Percentiles rank a stretch among this genome's conserved stretches.
phyloP scores from a whole-genome alignment of 2,113 vertebrate genomes.

The Emydocephalus ijimae region DNA sequence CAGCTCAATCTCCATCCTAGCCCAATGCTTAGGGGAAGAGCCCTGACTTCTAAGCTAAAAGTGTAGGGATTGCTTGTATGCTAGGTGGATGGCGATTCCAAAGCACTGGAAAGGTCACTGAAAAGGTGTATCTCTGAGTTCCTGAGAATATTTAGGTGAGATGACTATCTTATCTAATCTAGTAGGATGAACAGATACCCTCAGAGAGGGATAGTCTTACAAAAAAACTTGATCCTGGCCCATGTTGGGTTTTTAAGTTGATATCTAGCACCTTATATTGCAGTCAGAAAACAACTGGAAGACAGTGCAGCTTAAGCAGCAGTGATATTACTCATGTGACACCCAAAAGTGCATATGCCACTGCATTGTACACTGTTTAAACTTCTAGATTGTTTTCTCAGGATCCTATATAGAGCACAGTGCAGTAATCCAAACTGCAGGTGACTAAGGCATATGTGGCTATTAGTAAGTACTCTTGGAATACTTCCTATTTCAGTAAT shows the following conservation, averaged over 20 bases:
- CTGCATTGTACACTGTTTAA: background rate
- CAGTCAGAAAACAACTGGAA: background rate
- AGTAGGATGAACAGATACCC: background rate
- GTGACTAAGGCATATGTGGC: background rate
- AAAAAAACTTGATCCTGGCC: background rate
- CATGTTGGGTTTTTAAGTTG: background rate
- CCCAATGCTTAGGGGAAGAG: background rate
- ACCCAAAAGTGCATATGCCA: background rate
- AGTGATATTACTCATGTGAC: background rate
- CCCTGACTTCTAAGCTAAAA: background rate
- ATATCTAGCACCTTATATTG: background rate
- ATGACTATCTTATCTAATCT: background rate
- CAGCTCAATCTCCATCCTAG: background rate
- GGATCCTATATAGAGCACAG: background rate
- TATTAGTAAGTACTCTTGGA: background rate
- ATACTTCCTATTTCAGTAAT: background rate
- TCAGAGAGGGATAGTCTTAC: background rate
- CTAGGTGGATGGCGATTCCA: background rate
- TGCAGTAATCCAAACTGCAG: background rate
- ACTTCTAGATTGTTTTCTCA: background rate
- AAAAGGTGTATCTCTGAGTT: background rate
- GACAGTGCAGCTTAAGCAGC: no score
- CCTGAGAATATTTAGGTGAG: background rate
- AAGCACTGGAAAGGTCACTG: background rate
- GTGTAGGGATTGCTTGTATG: background rate